Evolutionary conservation across 1,140 invertebrate species (phyloP), one percentile per base, ranked within the genome.

Genomic region (Magallana gigas): DNA sequence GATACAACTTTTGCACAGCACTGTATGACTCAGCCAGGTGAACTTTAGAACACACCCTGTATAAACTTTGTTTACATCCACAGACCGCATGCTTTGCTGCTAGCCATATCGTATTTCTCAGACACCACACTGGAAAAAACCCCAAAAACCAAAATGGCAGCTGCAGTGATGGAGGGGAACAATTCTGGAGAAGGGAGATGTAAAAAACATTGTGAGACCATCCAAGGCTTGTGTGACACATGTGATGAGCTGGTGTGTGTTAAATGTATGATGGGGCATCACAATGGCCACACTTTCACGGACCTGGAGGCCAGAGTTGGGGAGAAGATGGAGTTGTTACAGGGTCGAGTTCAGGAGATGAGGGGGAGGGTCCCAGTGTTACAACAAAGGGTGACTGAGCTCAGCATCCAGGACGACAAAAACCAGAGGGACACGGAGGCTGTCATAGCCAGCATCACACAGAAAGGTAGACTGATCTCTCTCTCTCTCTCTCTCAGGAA

Each of bases 211-310:
- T 57, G 16, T 9, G 81, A 83, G 81, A 57, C 48, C 9, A 83
- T 83, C 14, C 48, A 83, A 5, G 81, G 81, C 48, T 57, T 83
- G 48, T 83, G 81, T 83, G 81, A 83, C 81, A 83, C 81, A 8
- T 83, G 81, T 57, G 57, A 83, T 57, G 81, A 57, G 57, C 16
- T 57, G 14, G 81, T 83, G 48, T 83, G 81, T 57, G 81, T 83
- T 9, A 83, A 83, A 56, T 83, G 81, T 57, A 83, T 83, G 81
- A 57, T 83, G 57, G 81, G 81, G 1, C 48, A 57, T n/a, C 81
- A 83, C 48, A 83, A 83, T 57, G 81, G 81, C 12, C 81, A 83
- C 81, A 83, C n/a, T 11, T 83, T 83, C 18, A 83, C 48, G 0
- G 81, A 83, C 48, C 48, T 83, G 4, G 48, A 83, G 48, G 48